Evolutionary conservation across 2,797 vertebrate genomes (phyloP), one percentile per base, ranked within the genome.

Genomic region (Rhincodon typus): DNA sequence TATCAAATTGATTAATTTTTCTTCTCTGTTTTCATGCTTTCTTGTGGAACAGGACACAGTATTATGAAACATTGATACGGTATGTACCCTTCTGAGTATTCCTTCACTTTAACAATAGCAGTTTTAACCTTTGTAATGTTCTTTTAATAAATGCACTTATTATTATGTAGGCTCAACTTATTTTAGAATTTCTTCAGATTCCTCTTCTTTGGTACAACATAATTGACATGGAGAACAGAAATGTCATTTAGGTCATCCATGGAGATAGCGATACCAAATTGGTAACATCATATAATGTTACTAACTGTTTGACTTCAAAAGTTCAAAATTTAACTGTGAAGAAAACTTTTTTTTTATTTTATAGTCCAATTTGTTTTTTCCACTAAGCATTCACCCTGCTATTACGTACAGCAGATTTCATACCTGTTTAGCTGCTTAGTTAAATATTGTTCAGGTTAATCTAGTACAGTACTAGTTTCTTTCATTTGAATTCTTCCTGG

Each of bases 31-130:
- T n/a, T 95, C 95, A 96, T 96, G 96, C 96, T 97, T 96, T 97
- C 97, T 96, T 97, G 97, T 97, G 96, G 96, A 97, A 96, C 97
- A 98, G 98, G 98, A 98, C 96, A 42, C 97, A 97, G 97, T 98
- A 98, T 98, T 98, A 97, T 97, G 97, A 98, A 97, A 96, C 97
- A 94, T 97, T 98, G 96, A 98, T 98, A 97, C 97, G 97, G 98
- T 98, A 98, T 66, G 98, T 98, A 96, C 96, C 96, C 96, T 94
- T 96, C 94, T 94, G 67, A 50, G 42, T 94, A 46, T 74, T 94
- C 42, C 13, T n/a, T 94, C 42, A 30, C 12, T 82, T 82, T 82
- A 82, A 82, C 79, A 46, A 84, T 42, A 46, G 42, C 19, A 23
- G 66, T 69, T 93, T 93, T 38, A 69, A 38, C n/a, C n/a, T 69